phyloP scores from a whole-genome alignment of 2,113 vertebrate genomes.

The Muntiacus reevesi region DNA sequence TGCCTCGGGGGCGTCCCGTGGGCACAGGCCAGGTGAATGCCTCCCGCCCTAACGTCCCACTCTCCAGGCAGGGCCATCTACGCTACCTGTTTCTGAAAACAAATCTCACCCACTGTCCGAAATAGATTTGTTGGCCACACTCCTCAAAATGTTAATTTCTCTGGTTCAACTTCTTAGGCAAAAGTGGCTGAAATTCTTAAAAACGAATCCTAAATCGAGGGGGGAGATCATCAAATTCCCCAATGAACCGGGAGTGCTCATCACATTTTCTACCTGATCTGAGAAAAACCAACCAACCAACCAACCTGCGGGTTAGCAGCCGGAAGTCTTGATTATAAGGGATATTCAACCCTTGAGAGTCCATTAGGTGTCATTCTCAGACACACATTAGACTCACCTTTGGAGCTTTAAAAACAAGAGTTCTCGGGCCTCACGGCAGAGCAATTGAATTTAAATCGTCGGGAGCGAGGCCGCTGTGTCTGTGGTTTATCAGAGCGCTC shows the following conservation, averaged over 20 bases:
- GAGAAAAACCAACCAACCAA: neutral
- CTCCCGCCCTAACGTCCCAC: no score
- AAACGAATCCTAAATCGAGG: neutral
- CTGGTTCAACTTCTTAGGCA: neutral
- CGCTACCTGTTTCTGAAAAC: neutral
- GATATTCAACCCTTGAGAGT: neutral
- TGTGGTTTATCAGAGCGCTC: neutral
- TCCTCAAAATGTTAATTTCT: neutral
- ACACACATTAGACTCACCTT: neutral
- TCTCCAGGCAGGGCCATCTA: rapidly evolving
- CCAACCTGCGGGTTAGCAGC: neutral
- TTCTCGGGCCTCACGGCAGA: neutral
- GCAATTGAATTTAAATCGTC: rapidly evolving
- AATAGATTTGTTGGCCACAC: neutral
- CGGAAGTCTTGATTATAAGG: rapidly evolving
- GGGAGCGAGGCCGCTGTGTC: neutral
- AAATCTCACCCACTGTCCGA: neutral
- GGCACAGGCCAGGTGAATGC: neutral
- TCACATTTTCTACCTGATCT: neutral
- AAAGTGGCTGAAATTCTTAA: neutral
- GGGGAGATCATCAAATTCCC: neutral
- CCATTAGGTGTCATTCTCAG: neutral
- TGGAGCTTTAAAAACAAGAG: neutral
- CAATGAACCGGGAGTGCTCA: rapidly evolving
- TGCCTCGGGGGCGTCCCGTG: rapidly evolving